Base-by-base conservation (phyloP, 2,113 vertebrate genomes). In the Malurus alboscapulatus region DNA sequence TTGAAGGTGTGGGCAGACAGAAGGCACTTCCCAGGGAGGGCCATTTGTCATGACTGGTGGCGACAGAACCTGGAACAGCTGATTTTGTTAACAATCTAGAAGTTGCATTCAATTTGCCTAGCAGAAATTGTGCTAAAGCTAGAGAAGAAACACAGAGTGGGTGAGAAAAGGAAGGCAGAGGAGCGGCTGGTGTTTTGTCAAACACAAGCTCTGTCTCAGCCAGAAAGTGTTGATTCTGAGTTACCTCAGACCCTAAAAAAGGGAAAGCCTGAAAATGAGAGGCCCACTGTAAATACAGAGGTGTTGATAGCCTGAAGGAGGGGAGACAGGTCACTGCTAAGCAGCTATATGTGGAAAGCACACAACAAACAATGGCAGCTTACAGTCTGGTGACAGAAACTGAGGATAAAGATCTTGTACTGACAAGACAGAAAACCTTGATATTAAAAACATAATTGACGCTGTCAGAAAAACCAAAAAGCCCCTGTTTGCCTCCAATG, bases 101-200 rank as follows among this genome's bases (percentile, higher is more conserved):
- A 84, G 65, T 15, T 81, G 79, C 53, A 77, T 83, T 89, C 42
- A 4, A 80, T 95, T 95, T 88, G 75, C 72, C 79, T 65, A 77
- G 65, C 50, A 93, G 81, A 89, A 93, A 92, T 53, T 10, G 3
- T 59, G 74, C 66, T 89, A 88, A 79, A 79, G 74, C 91, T 73
- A 53, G 53, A 84, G 74, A 90, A 84, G 42, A 94, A 94, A 84
- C 68, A 90, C 68, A 55, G 83, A 85, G 80, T 24, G 61, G 73
- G 93, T 91, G 90, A 59, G 75, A 94, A 91, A 72, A 80, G 85
- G 42, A 95, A 93, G 51, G 89, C 84, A 90, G 71, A 57, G 50
- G 55, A 93, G 62, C 1, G n/a, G 66, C 61, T 87, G 80, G 75
- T 66, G 78, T 77, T 92, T 55, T 68, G 78, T 84, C 6, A 2